Conservation (phyloP, 2,113 vertebrate genomes). For the Sitta europaea region DNA sequence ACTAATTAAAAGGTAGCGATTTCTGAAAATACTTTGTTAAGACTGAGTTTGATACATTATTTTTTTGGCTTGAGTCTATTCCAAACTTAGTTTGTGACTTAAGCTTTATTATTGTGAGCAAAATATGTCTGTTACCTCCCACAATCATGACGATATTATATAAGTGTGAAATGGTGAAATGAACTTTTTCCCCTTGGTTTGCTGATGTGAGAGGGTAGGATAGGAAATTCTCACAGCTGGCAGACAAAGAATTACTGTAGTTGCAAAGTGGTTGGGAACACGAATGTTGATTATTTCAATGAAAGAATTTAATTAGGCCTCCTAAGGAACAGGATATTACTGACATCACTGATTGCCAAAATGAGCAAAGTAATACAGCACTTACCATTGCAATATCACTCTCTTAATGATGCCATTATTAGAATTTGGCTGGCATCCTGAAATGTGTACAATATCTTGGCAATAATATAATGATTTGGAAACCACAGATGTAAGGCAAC, state of each 20-base stretch:
- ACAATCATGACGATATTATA: constrained; percentile 51
- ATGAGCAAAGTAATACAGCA: constrained; percentile 61
- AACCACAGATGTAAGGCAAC: constrained; percentile 68
- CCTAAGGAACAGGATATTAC: constrained; percentile 74
- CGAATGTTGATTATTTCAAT: constrained; percentile 77
- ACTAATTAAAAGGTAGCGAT: not conserved
- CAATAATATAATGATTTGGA: constrained; percentile 61
- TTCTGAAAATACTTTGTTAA: not conserved
- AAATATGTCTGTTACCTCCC: not conserved
- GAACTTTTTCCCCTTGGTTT: constrained; percentile 63
- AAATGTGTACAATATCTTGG: constrained; percentile 72
- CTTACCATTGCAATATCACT: constrained; percentile 67
- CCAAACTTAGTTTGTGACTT: not conserved
- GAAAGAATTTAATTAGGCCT: constrained; percentile 76
- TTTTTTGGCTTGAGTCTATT: not conserved
- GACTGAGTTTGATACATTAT: not conserved
- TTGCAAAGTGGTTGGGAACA: constrained; percentile 65
- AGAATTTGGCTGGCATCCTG: constrained; percentile 72
- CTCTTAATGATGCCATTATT: constrained; percentile 73
- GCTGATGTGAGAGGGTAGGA: constrained; percentile 66
- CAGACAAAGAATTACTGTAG: constrained; percentile 75
- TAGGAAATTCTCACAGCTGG: constrained; percentile 79
- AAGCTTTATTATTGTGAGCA: not conserved
- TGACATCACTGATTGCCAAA: constrained; percentile 73
- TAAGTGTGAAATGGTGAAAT: constrained; percentile 65